phyloP scores from a whole-genome alignment of 2,113 vertebrate species.

The Protobothrops flavoviridis region DNA sequence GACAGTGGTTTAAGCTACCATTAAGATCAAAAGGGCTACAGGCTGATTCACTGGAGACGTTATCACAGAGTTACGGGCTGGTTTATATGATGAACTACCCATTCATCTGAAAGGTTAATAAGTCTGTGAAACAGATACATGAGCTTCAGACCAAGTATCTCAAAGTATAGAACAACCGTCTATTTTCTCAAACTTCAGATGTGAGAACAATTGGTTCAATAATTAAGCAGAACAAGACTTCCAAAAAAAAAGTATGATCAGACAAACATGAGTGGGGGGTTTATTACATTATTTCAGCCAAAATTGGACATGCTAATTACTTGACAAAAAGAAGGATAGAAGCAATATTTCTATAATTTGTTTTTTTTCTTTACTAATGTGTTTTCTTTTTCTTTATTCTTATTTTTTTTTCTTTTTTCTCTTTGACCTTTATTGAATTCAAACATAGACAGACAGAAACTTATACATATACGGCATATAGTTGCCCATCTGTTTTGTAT shows the following conservation, averaged over 20 bases:
- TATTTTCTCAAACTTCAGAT: slow-evolving; percentile 45
- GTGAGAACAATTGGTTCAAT: slow-evolving; percentile 71
- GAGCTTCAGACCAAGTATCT: slow-evolving; percentile 53
- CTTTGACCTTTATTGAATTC: background rate
- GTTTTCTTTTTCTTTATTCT: background rate
- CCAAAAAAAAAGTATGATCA: slow-evolving; percentile 56
- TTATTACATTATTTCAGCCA: background rate
- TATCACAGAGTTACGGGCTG: background rate
- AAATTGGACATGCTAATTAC: background rate
- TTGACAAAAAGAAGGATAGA: background rate
- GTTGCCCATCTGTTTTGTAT: background rate
- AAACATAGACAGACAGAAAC: background rate
- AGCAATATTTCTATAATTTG: background rate
- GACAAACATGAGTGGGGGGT: slow-evolving; percentile 56
- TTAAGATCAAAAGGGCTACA: background rate
- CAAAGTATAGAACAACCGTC: slow-evolving; percentile 38
- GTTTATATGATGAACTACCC: background rate
- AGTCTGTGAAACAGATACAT: background rate
- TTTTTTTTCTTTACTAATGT: background rate
- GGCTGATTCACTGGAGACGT: background rate
- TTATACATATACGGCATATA: background rate
- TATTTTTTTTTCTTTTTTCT: background rate
- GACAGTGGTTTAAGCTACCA: background rate
- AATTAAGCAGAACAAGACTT: slow-evolving; percentile 57
- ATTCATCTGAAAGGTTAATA: background rate